A percentile compares a stretch with the other conserved stretches of the same genome.
phyloP scores from a whole-genome alignment of 2,888 invertebrate genomes.

The Idaea straminata region DNA sequence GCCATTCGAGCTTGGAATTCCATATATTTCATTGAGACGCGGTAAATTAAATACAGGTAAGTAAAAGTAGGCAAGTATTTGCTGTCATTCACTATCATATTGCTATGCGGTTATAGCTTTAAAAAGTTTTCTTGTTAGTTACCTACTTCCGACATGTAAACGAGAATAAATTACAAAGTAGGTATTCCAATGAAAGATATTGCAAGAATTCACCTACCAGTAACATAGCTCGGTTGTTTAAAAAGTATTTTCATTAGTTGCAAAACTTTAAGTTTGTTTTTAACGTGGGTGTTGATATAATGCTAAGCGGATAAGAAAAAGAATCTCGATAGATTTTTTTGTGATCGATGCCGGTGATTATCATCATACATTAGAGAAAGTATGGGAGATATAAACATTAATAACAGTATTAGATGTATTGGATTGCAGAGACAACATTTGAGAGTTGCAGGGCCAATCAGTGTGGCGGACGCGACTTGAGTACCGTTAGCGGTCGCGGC shows the following conservation, averaged over 20 bases:
- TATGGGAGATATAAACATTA: constrained; percentile 64
- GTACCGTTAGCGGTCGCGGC: constrained; percentile 62
- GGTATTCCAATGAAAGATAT: not conserved
- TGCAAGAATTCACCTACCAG: constrained; percentile 17
- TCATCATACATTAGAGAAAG: constrained; percentile 66
- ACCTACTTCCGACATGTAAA: not conserved
- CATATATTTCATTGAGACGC: constrained; percentile 29
- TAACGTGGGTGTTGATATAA: constrained; percentile 53
- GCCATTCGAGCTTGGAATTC: constrained; percentile 62
- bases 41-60: constrained; percentile 27
- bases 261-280: constrained; percentile 18
- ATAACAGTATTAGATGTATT: constrained; percentile 76
- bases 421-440: constrained; percentile 67
- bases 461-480: constrained; percentile 42
- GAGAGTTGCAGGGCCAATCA: constrained; percentile 65
- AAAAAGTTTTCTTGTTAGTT: constrained; percentile 10
- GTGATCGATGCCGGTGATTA: constrained; percentile 68
- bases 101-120: constrained; percentile 21
- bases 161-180: not conserved
- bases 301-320: constrained; percentile 55
- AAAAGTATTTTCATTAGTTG: constrained; percentile 11
- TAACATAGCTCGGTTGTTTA: constrained; percentile 6
- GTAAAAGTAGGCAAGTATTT: constrained; percentile 26
- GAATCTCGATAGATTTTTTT: constrained; percentile 48
- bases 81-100: constrained; percentile 28